A percentile compares a stretch with the other conserved stretches of the same genome.
Conservation (phyloP, 2,113 vertebrate genomes). For the Grallaria varia region DNA sequence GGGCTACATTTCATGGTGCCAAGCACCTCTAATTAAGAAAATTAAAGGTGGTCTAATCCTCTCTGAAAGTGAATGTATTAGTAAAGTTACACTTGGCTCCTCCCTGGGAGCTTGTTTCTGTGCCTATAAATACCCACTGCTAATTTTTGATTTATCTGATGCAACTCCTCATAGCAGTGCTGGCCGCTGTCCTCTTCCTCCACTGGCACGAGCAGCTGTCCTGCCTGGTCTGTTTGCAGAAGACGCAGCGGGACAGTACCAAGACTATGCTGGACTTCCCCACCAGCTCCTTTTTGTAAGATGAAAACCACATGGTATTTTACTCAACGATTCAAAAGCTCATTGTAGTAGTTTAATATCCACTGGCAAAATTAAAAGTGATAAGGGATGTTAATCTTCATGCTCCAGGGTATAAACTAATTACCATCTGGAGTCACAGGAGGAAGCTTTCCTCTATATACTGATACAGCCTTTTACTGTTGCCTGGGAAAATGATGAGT, state of each 20-base stretch:
- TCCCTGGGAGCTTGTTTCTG: neutral
- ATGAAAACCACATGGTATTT: neutral
- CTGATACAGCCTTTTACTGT: slow-evolving; percentile 5
- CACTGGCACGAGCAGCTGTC: neutral
- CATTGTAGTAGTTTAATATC: slow-evolving; percentile 56
- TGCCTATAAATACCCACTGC: neutral
- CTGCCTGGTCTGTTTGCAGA: neutral
- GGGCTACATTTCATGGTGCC: neutral
- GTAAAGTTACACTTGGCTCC: neutral
- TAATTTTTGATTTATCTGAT: neutral
- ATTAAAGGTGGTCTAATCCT: neutral
- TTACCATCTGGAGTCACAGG: slow-evolving; percentile 62
- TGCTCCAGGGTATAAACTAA: slow-evolving; percentile 69
- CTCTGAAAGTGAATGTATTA: neutral
- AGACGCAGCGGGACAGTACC: neutral
- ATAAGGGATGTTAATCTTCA: slow-evolving; percentile 70
- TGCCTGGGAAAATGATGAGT: slow-evolving; percentile 51
- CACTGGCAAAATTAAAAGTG: slow-evolving; percentile 65
- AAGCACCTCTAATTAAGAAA: neutral
- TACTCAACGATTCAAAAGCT: neutral
- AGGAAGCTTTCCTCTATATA: slow-evolving; percentile 17
- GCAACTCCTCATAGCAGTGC: neutral
- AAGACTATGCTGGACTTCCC: neutral
- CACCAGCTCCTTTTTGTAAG: neutral
- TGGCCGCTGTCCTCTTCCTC: neutral